Evolutionary conservation across 2,888 invertebrate species (phyloP).

Genomic region (Abrostola tripartita): DNA sequence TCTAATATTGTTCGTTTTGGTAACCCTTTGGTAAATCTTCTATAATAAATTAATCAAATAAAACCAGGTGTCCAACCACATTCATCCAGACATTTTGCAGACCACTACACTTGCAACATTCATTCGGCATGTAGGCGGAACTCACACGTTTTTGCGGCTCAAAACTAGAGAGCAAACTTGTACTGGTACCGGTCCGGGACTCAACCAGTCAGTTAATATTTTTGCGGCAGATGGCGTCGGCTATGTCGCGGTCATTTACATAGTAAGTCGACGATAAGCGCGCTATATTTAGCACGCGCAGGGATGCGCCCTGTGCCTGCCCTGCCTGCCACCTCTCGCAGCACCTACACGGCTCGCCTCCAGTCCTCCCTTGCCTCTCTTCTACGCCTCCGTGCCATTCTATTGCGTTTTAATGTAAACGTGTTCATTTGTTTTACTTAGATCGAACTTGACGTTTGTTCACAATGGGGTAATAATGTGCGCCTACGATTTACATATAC

Average conservation of each 20-base stretch:
- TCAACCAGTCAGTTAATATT: constrained; percentile 78
- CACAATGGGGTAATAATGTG: not conserved
- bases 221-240: constrained; percentile 82
- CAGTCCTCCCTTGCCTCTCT: constrained; percentile 46
- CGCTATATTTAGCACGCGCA: constrained; percentile 83
- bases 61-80: constrained; percentile 12
- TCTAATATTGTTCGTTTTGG: too few relatives aligned
- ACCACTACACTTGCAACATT: constrained; percentile 32
- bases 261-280: constrained; percentile 86
- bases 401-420: constrained; percentile 8
- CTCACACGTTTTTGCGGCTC: constrained; percentile 79
- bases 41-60: not conserved
- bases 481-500: not conserved
- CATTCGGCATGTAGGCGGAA: constrained; percentile 70
- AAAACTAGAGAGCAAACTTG: constrained; percentile 72
- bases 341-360: constrained; percentile 69
- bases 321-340: constrained; percentile 64
- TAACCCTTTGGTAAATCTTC: not conserved
- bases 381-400: constrained; percentile 23
- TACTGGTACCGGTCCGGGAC: constrained; percentile 71
- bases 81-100: constrained; percentile 13
- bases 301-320: constrained; percentile 73
- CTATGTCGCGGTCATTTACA: constrained; percentile 87
- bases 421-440: constrained; percentile 7
- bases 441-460: not conserved